These are phyloP conservation scores for Sinocyclocheilus grahami DNA, from an alignment of 2,113 vertebrate species.

Conservation along the genomic window DNA sequence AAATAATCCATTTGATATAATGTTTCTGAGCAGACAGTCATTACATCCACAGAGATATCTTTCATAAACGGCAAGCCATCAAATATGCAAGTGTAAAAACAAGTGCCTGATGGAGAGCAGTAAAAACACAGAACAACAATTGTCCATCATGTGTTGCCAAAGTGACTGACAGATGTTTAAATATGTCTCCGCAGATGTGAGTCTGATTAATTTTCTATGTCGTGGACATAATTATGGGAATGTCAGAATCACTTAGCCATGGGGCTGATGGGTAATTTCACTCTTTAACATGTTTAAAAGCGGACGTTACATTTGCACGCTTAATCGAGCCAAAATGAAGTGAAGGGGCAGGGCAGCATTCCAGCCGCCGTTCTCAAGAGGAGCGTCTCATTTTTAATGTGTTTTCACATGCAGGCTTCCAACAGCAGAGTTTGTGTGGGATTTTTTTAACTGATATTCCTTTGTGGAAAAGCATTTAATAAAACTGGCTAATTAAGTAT, in stretches of 20 bases:
- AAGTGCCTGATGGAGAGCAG: conserved; percentile 14
- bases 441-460: conserved; percentile 72
- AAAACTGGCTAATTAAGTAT: conserved; percentile 77
- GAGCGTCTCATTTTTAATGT: conserved; percentile 13
- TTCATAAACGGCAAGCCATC: conserved; percentile 22
- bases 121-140: conserved; percentile 23
- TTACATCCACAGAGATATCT: conserved; percentile 21
- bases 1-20: conserved; percentile 47
- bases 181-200: conserved; percentile 58
- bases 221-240: conserved; percentile 70
- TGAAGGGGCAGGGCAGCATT: conserved; percentile 39
- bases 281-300: conserved; percentile 71
- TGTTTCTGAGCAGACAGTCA: conserved; percentile 15
- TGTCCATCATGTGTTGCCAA: conserved; percentile 55
- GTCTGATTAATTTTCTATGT: conserved; percentile 69
- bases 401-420: neutral
- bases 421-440: conserved; percentile 59
- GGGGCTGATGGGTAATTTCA: conserved; percentile 75
- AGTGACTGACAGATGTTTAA: conserved; percentile 64
- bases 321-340: conserved; percentile 38
- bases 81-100: conserved; percentile 42
- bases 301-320: conserved; percentile 64
- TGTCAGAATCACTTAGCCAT: conserved; percentile 76
- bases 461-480: conserved; percentile 70
- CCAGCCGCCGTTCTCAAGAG: conserved; percentile 31